phyloP scores from a whole-genome alignment of 2,888 invertebrate species.

The Drosophila ezoana region DNA sequence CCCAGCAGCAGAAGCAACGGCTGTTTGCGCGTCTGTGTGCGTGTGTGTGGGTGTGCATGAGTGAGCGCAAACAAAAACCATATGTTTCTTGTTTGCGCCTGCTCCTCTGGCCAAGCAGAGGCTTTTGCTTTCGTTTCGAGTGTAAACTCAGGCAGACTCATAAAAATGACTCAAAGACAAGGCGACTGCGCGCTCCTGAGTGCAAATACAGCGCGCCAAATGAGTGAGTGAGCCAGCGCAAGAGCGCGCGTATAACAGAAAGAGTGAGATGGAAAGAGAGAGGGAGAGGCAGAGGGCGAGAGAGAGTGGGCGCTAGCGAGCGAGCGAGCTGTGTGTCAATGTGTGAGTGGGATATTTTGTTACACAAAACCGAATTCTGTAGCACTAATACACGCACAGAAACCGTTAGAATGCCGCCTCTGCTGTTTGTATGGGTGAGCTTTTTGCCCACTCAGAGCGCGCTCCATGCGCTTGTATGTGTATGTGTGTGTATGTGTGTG shows the following conservation, averaged over 20 bases:
- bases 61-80: conserved; percentile 74
- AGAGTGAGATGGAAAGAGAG: conserved; percentile 1
- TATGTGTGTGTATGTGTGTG: conserved; percentile 15
- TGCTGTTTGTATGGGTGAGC: conserved; percentile 32
- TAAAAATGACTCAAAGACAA: conserved; percentile 50
- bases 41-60: conserved; percentile 37
- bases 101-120: conserved; percentile 23
- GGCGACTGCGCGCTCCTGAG: conserved; percentile 70
- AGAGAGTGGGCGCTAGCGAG: conserved; percentile 18
- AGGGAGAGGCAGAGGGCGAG: conserved; percentile 29
- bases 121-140: conserved; percentile 80
- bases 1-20: conserved; percentile 31
- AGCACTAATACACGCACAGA: conserved; percentile 53
- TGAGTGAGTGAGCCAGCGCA: conserved; percentile 10
- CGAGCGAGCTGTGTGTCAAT: conserved; percentile 1
- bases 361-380: conserved; percentile 75
- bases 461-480: conserved; percentile 20
- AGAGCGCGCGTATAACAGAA: too few species aligned
- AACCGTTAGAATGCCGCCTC: conserved; percentile 63
- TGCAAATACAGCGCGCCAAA: conserved; percentile 2
- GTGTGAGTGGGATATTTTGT: conserved; percentile 74
- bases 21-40: conserved; percentile 26
- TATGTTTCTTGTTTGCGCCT: conserved; percentile 71
- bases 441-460: conserved; percentile 43
- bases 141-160: conserved; percentile 22